Percentiles rank a stretch among this genome's conserved stretches.
These are phyloP conservation scores for Rhabdomys dilectus DNA, from an alignment of 2,113 vertebrate species.

Conservation along the genomic window DNA sequence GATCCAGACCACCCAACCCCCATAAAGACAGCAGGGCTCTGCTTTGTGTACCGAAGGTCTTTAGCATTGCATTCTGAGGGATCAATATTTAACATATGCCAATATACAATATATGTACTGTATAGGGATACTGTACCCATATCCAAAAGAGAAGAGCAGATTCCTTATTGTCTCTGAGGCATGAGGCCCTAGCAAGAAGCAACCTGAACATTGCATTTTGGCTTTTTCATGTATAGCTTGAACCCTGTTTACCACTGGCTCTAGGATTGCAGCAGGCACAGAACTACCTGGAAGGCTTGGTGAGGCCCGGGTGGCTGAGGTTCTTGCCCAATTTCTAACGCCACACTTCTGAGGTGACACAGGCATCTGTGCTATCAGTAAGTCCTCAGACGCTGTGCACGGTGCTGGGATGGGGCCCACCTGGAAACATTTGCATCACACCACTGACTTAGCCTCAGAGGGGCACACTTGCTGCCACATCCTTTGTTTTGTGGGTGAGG, in stretches of 20 bases:
- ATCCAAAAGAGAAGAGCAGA: background rate
- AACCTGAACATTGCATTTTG: background rate
- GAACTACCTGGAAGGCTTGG: background rate
- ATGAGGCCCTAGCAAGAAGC: background rate
- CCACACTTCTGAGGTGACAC: background rate
- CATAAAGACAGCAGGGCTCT: background rate
- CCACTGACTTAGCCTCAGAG: background rate
- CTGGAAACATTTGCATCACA: background rate
- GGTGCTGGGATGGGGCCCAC: no score
- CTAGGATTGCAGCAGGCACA: background rate
- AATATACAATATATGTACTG: background rate
- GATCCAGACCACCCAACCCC: background rate
- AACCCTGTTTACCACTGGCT: background rate
- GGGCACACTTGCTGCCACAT: background rate
- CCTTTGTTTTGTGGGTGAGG: background rate
- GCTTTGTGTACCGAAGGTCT: background rate
- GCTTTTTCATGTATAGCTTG: background rate
- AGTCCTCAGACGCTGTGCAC: background rate
- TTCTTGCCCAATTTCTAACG: background rate
- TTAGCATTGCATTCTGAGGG: background rate
- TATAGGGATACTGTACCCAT: background rate
- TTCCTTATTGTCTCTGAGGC: background rate
- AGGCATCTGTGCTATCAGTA: background rate
- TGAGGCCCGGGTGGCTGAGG: background rate
- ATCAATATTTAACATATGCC: background rate